These are phyloP conservation scores for Chelonus formosanus DNA, from an alignment of 2,888 invertebrate genomes.

Conservation along the genomic window DNA sequence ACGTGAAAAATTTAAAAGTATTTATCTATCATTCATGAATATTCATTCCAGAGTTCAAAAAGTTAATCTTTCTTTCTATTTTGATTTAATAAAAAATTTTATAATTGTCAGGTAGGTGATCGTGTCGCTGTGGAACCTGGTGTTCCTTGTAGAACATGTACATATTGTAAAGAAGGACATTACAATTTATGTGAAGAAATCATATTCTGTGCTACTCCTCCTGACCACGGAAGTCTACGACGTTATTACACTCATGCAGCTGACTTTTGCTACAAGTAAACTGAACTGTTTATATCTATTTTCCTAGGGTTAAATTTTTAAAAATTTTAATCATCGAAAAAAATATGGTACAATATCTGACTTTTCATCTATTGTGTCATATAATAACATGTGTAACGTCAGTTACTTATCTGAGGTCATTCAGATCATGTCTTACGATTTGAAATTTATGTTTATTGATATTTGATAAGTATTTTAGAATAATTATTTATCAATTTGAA, in stretches of 20 bases:
- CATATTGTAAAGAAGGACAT: slow-evolving; percentile 84
- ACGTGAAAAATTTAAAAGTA: slow-evolving; percentile 74
- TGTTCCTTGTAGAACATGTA: slow-evolving; percentile 84
- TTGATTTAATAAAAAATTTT: background rate
- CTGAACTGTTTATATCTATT: slow-evolving; percentile 37
- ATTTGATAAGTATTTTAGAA: too few relatives aligned
- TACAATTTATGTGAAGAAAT: slow-evolving; percentile 93
- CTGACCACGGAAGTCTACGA: slow-evolving; percentile 86
- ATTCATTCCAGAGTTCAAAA: background rate
- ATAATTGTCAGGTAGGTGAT: slow-evolving; percentile 73
- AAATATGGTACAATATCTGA: too few relatives aligned
- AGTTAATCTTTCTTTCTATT: background rate
- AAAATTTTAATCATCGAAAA: too few relatives aligned
- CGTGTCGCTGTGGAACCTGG: slow-evolving; percentile 96
- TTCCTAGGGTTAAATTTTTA: background rate
- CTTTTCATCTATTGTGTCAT: too few relatives aligned
- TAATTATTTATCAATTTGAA: too few relatives aligned
- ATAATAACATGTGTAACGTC: too few relatives aligned
- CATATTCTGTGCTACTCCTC: slow-evolving; percentile 94
- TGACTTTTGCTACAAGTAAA: slow-evolving; percentile 85
- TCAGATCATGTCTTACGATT: too few relatives aligned
- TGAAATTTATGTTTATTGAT: too few relatives aligned
- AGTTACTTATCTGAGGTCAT: too few relatives aligned
- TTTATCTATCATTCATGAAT: slow-evolving; percentile 41
- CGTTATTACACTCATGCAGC: slow-evolving; percentile 90